Evolutionary conservation across 2,113 vertebrate species (phyloP), one percentile per base, ranked within the genome.

Genomic region (Epinephelus lanceolatus): DNA sequence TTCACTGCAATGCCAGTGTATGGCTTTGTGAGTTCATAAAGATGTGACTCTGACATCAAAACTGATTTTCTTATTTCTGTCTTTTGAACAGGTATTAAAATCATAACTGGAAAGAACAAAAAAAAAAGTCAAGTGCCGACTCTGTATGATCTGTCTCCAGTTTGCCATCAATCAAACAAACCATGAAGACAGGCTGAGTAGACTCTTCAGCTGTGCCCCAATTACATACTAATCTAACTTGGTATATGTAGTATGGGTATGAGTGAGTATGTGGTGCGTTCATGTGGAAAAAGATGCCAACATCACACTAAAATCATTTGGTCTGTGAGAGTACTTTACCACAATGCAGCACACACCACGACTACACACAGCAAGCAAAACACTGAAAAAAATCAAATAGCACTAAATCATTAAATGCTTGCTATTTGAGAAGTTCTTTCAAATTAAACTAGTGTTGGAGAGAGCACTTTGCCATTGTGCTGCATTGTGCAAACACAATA

Each of bases 151-250:
- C 17, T 18, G 42, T 80, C 12, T 25, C 21, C 10, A 21, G 18
- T 70, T 72, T 27, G 33, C n/a, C 73, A 47, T 80, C 62, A 67
- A 19, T 75, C 51, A 84, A 74, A 59, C 4, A 56, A 73, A 72
- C 63, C 25, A 6, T 56, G 47, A 45, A 66, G 56, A 47, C 63
- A 71, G 53, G 9, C 11, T n/a, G 70, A 69, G 55, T 14, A 61
- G 17, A 63, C 13, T 21, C 42, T 71, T 60, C 33, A 65, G 4
- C 37, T 59, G 52, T 78, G 84, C 18, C 78, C 81, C 57, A 78
- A 71, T 83, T 73, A 49, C 72, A 81, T 83, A 57, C 69, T 81
- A 62, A 88, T 82, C 4, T 40, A 27, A 52, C 49, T 42, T 0
- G 15, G 11, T 30, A 33, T 37, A 21, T 59, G 12, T 19, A 33